Evolutionary conservation across 2,888 invertebrate species (phyloP).

Genomic region (Agonopterix arenella): DNA sequence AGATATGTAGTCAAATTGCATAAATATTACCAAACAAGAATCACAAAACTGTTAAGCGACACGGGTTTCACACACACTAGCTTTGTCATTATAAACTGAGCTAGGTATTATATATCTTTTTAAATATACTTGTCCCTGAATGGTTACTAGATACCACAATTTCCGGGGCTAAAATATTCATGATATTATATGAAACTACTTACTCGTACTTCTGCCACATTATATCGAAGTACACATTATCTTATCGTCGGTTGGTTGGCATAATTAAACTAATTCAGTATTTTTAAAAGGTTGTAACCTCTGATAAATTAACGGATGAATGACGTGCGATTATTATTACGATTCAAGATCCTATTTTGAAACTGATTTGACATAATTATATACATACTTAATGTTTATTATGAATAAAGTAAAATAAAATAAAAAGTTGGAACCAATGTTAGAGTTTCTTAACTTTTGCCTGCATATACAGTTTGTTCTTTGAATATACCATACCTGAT

Average conservation of each 20-base stretch:
- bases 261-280: slow-evolving; percentile 49
- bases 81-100: too few species aligned
- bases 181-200: neutral
- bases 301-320: slow-evolving; percentile 44
- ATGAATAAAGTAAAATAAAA: too few species aligned
- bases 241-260: slow-evolving; percentile 6
- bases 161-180: neutral
- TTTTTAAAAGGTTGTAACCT: slow-evolving; percentile 54
- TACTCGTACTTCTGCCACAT: neutral
- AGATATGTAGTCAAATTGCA: too few species aligned
- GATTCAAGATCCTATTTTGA: slow-evolving; percentile 3
- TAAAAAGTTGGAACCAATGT: too few species aligned
- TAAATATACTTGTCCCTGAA: too few species aligned
- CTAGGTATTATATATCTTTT: too few species aligned
- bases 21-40: too few species aligned
- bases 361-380: slow-evolving; percentile 1
- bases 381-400: neutral
- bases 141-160: neutral
- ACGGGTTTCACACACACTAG: too few species aligned
- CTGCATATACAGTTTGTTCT: too few species aligned
- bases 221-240: neutral
- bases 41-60: too few species aligned
- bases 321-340: slow-evolving; percentile 10
- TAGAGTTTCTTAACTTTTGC: too few species aligned
- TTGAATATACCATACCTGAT: too few species aligned